Conservation (phyloP, 1,140 invertebrate species). For the Ericerus pela region DNA sequence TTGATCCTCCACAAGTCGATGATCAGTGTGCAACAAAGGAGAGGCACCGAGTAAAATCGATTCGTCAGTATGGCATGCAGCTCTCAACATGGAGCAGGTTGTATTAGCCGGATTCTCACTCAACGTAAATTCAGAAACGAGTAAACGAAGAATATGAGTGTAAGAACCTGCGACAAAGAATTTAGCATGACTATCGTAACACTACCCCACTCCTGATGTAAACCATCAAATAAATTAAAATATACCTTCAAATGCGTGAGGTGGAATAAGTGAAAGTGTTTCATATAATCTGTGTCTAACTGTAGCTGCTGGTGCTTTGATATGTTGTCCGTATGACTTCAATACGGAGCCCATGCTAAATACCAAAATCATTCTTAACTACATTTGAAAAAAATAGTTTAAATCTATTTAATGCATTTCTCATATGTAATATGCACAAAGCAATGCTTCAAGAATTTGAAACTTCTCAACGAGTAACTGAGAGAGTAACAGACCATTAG, state of each 20-base stretch:
- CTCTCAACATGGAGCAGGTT: conserved; percentile 72
- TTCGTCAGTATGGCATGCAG: conserved; percentile 80
- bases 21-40: conserved; percentile 88
- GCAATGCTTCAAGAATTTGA: too few relatives aligned
- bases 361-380: too few relatives aligned
- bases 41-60: conserved; percentile 64
- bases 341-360: conserved; percentile 71
- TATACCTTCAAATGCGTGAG: conserved; percentile 67
- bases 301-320: conserved; percentile 87
- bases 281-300: conserved; percentile 82
- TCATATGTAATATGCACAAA: too few relatives aligned
- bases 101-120: conserved; percentile 90
- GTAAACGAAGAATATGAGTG: conserved; percentile 69
- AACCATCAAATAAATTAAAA: conserved; percentile 5
- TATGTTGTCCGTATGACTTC: conserved; percentile 80
- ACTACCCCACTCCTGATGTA: too few relatives aligned
- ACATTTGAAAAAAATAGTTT: too few relatives aligned
- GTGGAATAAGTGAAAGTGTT: conserved; percentile 66
- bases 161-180: conserved; percentile 27
- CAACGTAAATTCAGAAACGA: conserved; percentile 94
- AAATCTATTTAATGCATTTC: too few relatives aligned
- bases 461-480: too few relatives aligned
- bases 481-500: too few relatives aligned
- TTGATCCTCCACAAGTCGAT: conserved; percentile 94
- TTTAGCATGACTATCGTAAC: background rate